Conservation (phyloP, 1,140 invertebrate genomes). For the Venustaconcha ellipsiformis region DNA sequence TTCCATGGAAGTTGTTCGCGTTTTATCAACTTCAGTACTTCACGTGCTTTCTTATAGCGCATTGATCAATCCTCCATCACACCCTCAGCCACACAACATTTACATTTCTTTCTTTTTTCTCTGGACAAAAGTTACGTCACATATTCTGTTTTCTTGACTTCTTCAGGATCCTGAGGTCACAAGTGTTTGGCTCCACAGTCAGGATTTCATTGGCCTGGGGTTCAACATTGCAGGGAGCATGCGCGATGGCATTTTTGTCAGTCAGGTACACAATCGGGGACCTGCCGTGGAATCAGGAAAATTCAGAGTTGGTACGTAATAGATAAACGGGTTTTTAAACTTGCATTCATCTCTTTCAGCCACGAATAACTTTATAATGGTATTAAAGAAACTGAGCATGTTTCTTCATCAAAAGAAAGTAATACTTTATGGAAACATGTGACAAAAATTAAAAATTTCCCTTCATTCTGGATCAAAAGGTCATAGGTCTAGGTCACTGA, state of each 20-base stretch:
- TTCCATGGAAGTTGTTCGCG: too few species aligned
- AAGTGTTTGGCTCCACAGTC: slow-evolving; percentile 81
- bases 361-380: not conserved
- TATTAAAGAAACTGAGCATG: not conserved
- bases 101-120: too few species aligned
- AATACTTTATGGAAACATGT: too few species aligned
- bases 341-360: slow-evolving; percentile 44
- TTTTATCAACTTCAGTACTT: too few species aligned
- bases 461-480: too few species aligned
- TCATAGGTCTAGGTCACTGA: too few species aligned
- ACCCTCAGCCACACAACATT: too few species aligned
- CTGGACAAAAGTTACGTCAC: too few species aligned
- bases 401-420: not conserved
- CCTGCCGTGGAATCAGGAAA: slow-evolving; percentile 87
- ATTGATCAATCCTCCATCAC: too few species aligned
- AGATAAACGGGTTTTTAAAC: not conserved
- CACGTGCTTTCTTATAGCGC: too few species aligned
- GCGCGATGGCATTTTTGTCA: slow-evolving; percentile 88
- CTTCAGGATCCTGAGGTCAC: slow-evolving; percentile 72
- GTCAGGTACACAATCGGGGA: slow-evolving; percentile 86
- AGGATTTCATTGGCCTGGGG: slow-evolving; percentile 91
- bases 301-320: slow-evolving; percentile 80
- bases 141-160: not conserved
- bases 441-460: too few species aligned
- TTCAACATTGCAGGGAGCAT: slow-evolving; percentile 91